These are phyloP conservation scores for Furcula furcula DNA, from an alignment of 2,888 invertebrate genomes.

Conservation along the genomic window DNA sequence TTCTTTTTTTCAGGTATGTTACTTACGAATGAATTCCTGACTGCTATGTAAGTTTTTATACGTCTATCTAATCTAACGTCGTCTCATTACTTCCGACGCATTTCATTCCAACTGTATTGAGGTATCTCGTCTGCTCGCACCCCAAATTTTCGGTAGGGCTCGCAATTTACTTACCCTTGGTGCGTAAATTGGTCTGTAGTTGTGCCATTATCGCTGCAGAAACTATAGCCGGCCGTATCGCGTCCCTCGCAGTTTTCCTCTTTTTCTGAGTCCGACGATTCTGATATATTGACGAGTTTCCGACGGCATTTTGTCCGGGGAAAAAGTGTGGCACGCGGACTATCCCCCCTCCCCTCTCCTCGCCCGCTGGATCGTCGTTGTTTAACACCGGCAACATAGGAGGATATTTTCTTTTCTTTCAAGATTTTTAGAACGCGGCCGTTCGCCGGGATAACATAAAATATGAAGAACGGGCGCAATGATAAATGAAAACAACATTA, in stretches of 20 bases:
- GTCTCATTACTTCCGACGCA: slow-evolving; percentile 13
- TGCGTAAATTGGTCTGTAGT: slow-evolving; percentile 48
- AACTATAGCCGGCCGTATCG: slow-evolving; percentile 39
- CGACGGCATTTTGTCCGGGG: slow-evolving; percentile 39
- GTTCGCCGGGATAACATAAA: slow-evolving; percentile 33
- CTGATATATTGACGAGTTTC: slow-evolving; percentile 58
- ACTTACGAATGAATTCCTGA: neutral
- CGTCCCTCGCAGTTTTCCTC: slow-evolving; percentile 34
- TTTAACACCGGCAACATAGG: slow-evolving; percentile 38
- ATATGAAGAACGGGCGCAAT: slow-evolving; percentile 38
- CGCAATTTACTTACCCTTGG: slow-evolving; percentile 43
- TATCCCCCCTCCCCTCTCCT: slow-evolving; percentile 15
- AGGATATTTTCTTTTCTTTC: slow-evolving; percentile 34
- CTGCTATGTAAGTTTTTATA: slow-evolving; percentile 3
- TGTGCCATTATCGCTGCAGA: slow-evolving; percentile 44
- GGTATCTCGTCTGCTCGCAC: slow-evolving; percentile 28
- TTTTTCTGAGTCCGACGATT: slow-evolving; percentile 38
- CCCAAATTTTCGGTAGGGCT: slow-evolving; percentile 28
- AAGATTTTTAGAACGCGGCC: slow-evolving; percentile 36
- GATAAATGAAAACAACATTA: slow-evolving; percentile 37
- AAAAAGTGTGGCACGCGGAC: slow-evolving; percentile 37
- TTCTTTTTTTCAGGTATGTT: slow-evolving; percentile 7
- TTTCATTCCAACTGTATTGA: slow-evolving; percentile 15
- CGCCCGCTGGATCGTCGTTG: slow-evolving; percentile 31
- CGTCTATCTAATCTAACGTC: slow-evolving; percentile 19